These are phyloP conservation scores for Strigamia crassipes DNA, from an alignment of 2,888 invertebrate genomes.

Conservation along the genomic window DNA sequence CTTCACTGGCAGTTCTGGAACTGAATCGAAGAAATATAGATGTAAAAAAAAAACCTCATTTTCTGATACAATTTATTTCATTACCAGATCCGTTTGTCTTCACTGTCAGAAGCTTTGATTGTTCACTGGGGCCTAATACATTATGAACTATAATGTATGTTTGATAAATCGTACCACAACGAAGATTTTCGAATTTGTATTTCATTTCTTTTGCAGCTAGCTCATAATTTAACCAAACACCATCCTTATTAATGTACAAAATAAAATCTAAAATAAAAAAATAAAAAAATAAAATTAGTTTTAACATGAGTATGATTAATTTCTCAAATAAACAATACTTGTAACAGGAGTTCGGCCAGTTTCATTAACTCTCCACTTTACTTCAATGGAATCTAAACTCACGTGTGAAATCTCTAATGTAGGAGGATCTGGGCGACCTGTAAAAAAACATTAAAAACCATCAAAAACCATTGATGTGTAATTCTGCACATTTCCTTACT, in stretches of 20 bases:
- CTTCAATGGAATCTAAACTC: neutral
- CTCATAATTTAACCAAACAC: neutral
- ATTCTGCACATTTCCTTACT: slow-evolving; percentile 62
- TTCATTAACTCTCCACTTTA: neutral
- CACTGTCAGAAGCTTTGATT: neutral
- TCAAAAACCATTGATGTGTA: no score
- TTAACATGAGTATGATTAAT: neutral
- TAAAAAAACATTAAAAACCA: neutral
- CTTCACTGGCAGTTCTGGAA: slow-evolving; percentile 47
- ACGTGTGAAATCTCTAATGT: neutral
- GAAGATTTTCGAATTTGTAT: neutral
- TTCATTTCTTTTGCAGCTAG: neutral
- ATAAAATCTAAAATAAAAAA: neutral
- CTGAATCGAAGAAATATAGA: neutral
- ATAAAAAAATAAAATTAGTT: neutral
- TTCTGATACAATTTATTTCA: neutral
- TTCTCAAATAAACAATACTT: neutral
- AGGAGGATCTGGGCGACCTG: neutral
- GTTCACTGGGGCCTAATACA: neutral
- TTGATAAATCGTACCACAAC: slow-evolving; percentile 11
- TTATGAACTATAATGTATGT: neutral
- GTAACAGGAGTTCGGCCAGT: neutral
- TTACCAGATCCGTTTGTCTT: slow-evolving; percentile 34
- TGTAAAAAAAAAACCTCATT: neutral
- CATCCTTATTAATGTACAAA: neutral